Base-by-base conservation (phyloP, 1,140 invertebrate species). In the Helicoverpa armigera region DNA sequence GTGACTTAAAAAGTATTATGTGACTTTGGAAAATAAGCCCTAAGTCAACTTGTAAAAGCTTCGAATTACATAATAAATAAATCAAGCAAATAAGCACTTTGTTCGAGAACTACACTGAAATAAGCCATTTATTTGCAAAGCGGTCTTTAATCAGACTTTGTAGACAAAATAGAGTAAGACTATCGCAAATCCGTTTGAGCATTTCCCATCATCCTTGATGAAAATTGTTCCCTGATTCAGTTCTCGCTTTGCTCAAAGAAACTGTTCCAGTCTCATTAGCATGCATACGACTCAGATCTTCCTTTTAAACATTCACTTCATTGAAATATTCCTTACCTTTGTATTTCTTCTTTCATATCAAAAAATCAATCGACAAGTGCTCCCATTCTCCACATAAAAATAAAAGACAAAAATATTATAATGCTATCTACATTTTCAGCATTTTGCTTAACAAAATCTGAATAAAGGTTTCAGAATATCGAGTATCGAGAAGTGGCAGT, bases 181-280 rank as follows among this genome's bases (percentile, higher is more conserved):
- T 60, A 67, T 11, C 12, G n/a, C n/a, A n/a, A 50, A 67, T 67
- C 63, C 35, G 35, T 16, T 67, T 67, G 63, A 50, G 43, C 48
- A 67, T 67, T 50, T 50, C 43, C 48, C 63, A 50, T 67, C 43
- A 60, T 67, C 43, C 35, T 43, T 69, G 31, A n/a, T 50, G 43
- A 69, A 69, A 43, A 69, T 69, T 50, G 23, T 69, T 69, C 43
- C 5, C 16, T 11, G 65, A 50, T 50, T 16, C 65, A 43, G 29
- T 16, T 43, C 13, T 48, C 35, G n/a, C 35, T 67, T 67, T 50
- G 65, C 43, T 51, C 65, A 69, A 69, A 69, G 65, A 43, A 69
- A 69, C n/a, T 51, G 65, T 43, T 69, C 43, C 11, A 50, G 65
- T 12, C 65, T 69, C 65, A 69, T 69, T 69, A 69, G 43, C 65